phyloP scores from a whole-genome alignment of 2,113 vertebrate genomes.

The Seriola quinqueradiata region DNA sequence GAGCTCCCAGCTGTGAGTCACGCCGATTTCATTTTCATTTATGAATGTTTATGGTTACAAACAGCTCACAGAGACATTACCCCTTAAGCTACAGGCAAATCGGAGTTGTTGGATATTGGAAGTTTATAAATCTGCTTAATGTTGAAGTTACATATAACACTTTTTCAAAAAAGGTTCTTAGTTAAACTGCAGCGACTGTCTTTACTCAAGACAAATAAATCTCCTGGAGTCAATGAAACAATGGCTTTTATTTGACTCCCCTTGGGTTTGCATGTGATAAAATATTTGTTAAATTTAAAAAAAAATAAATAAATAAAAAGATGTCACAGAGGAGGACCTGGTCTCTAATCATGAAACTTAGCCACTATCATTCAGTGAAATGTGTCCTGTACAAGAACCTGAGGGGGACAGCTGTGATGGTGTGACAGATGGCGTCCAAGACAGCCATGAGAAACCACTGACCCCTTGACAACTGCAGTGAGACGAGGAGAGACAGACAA shows the following conservation, averaged over 20 bases:
- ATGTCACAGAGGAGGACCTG: not conserved
- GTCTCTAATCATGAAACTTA: not conserved
- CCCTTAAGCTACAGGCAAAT: not conserved
- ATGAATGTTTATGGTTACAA: not conserved
- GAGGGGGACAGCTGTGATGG: slow-evolving; percentile 46
- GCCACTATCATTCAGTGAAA: not conserved
- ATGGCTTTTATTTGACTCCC: not conserved
- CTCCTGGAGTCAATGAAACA: not conserved
- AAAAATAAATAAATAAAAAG: not conserved
- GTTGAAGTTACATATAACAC: not conserved
- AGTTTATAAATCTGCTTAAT: not conserved
- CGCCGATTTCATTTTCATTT: not conserved
- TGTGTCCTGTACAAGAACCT: slow-evolving; percentile 4
- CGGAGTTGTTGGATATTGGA: not conserved
- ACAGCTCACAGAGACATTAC: not conserved
- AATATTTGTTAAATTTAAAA: not conserved
- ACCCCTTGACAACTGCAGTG: slow-evolving; percentile 44
- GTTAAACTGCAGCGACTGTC: not conserved
- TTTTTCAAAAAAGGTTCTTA: not conserved
- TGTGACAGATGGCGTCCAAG: slow-evolving; percentile 65
- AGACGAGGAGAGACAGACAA: slow-evolving; percentile 24
- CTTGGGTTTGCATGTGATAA: not conserved
- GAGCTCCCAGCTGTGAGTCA: not conserved
- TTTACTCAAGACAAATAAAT: not conserved
- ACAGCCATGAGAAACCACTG: slow-evolving; percentile 69